Evolutionary conservation across 2,113 vertebrate species (phyloP).

Genomic region (Todiramphus saurophagus): DNA sequence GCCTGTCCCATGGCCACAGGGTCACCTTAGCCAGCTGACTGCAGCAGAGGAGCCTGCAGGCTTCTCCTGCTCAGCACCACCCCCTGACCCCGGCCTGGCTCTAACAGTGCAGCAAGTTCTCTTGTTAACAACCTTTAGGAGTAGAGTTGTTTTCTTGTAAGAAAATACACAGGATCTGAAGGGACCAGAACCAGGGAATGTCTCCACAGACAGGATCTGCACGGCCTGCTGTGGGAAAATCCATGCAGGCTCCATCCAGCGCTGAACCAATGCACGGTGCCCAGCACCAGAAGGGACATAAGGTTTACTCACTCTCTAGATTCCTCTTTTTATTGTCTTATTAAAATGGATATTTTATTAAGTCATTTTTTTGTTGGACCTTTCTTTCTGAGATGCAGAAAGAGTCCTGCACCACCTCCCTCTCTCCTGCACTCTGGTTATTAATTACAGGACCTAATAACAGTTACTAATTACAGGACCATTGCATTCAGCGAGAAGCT

Average conservation of each 20-base stretch:
- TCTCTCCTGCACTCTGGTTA: no score
- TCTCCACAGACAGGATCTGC: background rate
- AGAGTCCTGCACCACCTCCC: no score
- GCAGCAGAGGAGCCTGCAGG: background rate
- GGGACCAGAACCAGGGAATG: background rate
- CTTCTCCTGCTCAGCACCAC: accelerated
- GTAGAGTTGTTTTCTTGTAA: background rate
- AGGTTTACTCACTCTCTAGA: no score
- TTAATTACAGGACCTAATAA: no score
- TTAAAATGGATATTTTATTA: no score
- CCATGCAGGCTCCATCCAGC: background rate
- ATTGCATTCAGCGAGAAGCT: no score
- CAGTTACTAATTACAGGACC: no score
- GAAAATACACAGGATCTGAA: background rate
- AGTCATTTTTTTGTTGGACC: no score
- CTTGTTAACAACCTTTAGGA: background rate
- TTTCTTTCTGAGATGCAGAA: no score
- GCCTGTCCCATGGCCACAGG: accelerated
- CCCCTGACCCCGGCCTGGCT: background rate
- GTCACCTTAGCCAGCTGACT: background rate
- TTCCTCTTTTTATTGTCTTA: no score
- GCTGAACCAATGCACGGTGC: background rate
- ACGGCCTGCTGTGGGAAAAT: background rate
- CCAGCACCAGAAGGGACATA: background rate
- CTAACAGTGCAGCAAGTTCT: background rate